phyloP scores from a whole-genome alignment of 1,140 invertebrate genomes.

The Hypsibius dujardini region DNA sequence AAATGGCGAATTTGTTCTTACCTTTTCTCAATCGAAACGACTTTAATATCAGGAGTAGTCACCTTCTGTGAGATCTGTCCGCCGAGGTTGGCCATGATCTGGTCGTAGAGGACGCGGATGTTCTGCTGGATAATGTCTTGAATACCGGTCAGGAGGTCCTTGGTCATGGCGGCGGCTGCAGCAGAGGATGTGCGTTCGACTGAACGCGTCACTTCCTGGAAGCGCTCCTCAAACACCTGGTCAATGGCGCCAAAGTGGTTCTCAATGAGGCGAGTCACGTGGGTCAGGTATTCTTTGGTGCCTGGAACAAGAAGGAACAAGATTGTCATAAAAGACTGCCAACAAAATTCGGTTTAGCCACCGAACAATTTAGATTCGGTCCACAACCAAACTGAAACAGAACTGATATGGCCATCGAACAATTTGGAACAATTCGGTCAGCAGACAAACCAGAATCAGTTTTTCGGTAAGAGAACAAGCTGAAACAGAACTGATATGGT shows the following conservation, averaged over 20 bases:
- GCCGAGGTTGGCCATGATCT: neutral
- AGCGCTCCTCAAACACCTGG: neutral
- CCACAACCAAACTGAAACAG: no score
- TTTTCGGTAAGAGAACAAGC: no score
- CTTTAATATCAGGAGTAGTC: no score
- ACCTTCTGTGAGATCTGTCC: slow-evolving; percentile 1
- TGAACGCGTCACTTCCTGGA: neutral
- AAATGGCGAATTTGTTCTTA: no score
- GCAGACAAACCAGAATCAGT: no score
- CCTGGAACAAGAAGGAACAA: neutral
- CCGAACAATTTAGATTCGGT: no score
- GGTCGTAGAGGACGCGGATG: neutral
- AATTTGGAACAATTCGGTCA: no score
- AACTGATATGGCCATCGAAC: no score
- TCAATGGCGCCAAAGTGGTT: neutral
- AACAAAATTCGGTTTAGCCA: no score
- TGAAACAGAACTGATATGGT: no score
- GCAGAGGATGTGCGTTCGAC: neutral
- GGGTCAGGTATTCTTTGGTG: slow-evolving; percentile 15
- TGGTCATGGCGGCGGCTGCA: neutral
- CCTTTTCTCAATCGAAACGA: no score
- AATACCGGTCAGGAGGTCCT: neutral
- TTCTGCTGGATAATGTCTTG: neutral
- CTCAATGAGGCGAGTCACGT: neutral
- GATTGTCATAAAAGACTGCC: no score